These are phyloP conservation scores for Gambusia yucatana DNA, from an alignment of 2,797 vertebrate genomes.

Conservation along the genomic window DNA sequence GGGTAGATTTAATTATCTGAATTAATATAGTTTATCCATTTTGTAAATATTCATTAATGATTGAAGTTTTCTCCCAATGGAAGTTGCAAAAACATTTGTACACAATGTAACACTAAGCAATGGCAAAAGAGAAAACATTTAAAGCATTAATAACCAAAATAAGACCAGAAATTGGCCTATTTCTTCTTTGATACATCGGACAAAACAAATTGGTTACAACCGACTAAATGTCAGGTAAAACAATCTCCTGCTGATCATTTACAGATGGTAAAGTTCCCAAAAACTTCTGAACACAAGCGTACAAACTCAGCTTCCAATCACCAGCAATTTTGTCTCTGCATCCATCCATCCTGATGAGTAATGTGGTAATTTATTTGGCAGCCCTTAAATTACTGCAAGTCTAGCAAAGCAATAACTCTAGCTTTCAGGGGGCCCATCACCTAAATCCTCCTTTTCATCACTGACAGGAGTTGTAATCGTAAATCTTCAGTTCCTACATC, in stretches of 20 bases:
- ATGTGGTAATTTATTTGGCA: conserved; percentile 42
- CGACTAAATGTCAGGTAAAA: neutral
- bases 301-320: conserved; percentile 24
- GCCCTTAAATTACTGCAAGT: conserved; percentile 34
- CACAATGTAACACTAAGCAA: neutral
- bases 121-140: neutral
- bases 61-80: neutral
- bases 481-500: conserved; percentile 27
- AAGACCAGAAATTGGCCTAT: neutral
- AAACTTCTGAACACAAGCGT: conserved; percentile 21
- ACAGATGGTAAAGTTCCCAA: conserved; percentile 42
- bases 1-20: neutral
- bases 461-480: conserved; percentile 6
- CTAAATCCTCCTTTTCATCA: conserved; percentile 36
- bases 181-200: neutral
- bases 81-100: neutral
- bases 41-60: neutral
- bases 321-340: conserved; percentile 20
- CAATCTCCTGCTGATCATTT: conserved; percentile 35
- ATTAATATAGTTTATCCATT: neutral
- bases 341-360: conserved; percentile 35
- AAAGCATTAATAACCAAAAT: neutral
- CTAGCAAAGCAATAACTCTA: conserved; percentile 34
- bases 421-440: conserved; percentile 6
- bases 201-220: neutral